Percentiles rank a stretch among this genome's conserved stretches.
These are phyloP conservation scores for Maccullochella peelii DNA, from an alignment of 2,113 vertebrate species.

Conservation along the genomic window DNA sequence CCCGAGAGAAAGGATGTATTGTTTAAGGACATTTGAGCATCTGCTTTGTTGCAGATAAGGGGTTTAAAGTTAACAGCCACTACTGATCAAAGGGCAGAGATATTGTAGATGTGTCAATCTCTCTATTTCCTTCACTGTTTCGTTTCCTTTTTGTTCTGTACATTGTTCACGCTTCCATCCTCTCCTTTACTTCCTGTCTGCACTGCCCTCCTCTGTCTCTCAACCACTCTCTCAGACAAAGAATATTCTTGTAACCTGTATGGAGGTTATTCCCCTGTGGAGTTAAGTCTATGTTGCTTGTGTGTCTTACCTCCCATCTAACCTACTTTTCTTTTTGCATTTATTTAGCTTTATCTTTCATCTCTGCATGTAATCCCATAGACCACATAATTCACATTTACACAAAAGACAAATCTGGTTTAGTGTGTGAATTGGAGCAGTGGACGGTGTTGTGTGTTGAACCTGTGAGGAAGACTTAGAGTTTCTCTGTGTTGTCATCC, in stretches of 20 bases:
- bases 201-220: conserved; percentile 7
- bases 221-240: conserved; percentile 17
- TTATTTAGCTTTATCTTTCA: conserved; percentile 43
- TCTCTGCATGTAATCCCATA: conserved; percentile 35
- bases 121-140: conserved; percentile 35
- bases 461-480: background rate
- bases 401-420: conserved; percentile 28
- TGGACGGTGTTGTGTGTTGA: background rate
- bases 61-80: conserved; percentile 56
- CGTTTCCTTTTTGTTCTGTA: conserved; percentile 43
- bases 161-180: conserved; percentile 22
- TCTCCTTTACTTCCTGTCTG: conserved; percentile 40
- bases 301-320: conserved; percentile 30
- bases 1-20: conserved; percentile 72
- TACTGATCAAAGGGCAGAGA: conserved; percentile 68
- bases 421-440: conserved; percentile 18
- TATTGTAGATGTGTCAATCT: conserved; percentile 53
- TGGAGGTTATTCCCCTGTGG: conserved; percentile 45
- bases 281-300: conserved; percentile 39
- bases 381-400: conserved; percentile 19
- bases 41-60: conserved; percentile 76
- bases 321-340: conserved; percentile 43
- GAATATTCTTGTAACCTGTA: conserved; percentile 5
- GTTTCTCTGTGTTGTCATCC: background rate
- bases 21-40: conserved; percentile 76